Conservation (phyloP, 2,113 vertebrate species). For the Neolamprologus variostigma region DNA sequence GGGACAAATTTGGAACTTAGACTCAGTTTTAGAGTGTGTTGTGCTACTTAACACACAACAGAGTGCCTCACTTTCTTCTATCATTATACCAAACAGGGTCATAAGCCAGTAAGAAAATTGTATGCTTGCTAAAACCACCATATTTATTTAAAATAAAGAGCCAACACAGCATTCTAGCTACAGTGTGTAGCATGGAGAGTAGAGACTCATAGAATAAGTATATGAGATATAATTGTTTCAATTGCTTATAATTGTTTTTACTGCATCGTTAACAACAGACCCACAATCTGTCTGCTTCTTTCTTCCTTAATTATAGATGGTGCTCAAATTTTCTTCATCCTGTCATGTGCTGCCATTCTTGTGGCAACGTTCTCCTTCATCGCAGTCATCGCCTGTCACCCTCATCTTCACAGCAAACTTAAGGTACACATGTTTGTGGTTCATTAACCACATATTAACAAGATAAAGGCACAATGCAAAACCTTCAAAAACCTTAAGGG, state of each 20-base stretch:
- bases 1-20: background rate
- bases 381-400: constrained; percentile 68
- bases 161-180: background rate
- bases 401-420: constrained; percentile 45
- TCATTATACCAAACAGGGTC: background rate
- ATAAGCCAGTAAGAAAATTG: background rate
- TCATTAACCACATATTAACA: background rate
- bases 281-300: background rate
- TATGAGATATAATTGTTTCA: background rate
- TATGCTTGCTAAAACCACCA: background rate
- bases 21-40: background rate
- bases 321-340: constrained; percentile 71
- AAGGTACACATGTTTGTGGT: constrained; percentile 63
- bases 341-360: constrained; percentile 73
- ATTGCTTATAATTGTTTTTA: background rate
- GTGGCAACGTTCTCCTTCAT: constrained; percentile 72
- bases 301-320: constrained; percentile 48
- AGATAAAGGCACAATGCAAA: background rate
- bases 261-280: background rate
- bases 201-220: background rate
- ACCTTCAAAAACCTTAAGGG: background rate
- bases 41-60: background rate
- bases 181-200: background rate
- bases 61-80: background rate
- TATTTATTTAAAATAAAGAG: background rate